phyloP scores from a whole-genome alignment of 2,113 vertebrate genomes.

The Nyctibius bracteatus region DNA sequence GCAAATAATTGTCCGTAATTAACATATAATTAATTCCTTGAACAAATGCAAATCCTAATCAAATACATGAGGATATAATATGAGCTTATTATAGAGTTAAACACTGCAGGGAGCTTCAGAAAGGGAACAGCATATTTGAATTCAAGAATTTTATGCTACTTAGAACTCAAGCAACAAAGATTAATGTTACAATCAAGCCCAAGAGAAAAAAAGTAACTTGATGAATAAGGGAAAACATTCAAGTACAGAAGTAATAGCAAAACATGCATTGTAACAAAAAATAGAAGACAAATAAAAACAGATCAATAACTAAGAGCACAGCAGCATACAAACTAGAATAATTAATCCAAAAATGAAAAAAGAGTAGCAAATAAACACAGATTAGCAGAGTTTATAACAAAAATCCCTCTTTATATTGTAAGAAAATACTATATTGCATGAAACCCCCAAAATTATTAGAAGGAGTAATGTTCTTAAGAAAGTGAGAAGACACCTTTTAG shows the following conservation, averaged over 20 bases:
- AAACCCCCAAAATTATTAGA: background rate
- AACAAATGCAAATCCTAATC: background rate
- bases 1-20: background rate
- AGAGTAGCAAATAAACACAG: background rate
- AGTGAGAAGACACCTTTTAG: background rate
- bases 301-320: background rate
- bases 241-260: background rate
- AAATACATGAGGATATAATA: background rate
- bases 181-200: background rate
- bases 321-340: background rate
- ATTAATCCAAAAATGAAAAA: background rate
- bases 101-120: background rate
- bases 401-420: background rate
- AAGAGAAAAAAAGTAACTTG: background rate
- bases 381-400: background rate
- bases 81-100: background rate
- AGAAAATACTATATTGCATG: background rate
- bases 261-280: background rate
- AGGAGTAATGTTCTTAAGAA: background rate
- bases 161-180: background rate
- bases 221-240: background rate
- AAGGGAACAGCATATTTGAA: background rate
- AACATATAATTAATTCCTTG: background rate
- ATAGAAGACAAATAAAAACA: background rate
- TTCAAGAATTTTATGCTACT: background rate